Percentiles rank a stretch among this genome's conserved stretches.
These are phyloP conservation scores for Orcinus orca DNA, from an alignment of 2,113 vertebrate genomes.

Conservation along the genomic window DNA sequence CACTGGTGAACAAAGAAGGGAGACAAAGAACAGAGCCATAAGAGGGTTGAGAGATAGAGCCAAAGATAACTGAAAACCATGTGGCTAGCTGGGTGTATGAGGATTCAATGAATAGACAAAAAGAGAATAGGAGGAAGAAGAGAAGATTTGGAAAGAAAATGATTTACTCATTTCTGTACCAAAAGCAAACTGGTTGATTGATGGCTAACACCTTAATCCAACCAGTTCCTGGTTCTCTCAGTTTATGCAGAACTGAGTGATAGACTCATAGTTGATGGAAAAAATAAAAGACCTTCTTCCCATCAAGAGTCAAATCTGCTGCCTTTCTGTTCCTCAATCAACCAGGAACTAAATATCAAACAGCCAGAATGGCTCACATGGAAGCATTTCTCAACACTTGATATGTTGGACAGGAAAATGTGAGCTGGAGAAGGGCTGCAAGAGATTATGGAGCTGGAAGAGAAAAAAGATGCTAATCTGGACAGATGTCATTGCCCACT, in stretches of 20 bases:
- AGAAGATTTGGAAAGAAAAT: background rate
- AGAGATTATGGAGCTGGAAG: background rate
- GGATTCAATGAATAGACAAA: background rate
- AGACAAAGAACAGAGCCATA: background rate
- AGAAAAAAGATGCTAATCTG: background rate
- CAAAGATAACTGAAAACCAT: background rate
- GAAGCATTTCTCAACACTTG: background rate
- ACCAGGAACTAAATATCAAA: background rate
- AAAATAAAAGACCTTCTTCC: background rate
- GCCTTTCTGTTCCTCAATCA: background rate
- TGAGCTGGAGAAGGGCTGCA: background rate
- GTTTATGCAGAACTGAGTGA: background rate
- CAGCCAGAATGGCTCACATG: background rate
- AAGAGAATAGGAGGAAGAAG: background rate
- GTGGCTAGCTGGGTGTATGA: background rate
- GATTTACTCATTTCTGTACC: background rate
- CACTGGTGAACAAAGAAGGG: background rate
- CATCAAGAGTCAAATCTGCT: background rate
- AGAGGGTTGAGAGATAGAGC: background rate
- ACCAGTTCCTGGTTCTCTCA: background rate
- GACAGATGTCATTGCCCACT: background rate
- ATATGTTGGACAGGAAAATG: background rate
- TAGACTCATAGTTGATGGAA: background rate
- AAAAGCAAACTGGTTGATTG: background rate
- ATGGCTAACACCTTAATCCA: background rate